Conservation (phyloP, 2,113 vertebrate genomes). For the Oncorhynchus masou region DNA sequence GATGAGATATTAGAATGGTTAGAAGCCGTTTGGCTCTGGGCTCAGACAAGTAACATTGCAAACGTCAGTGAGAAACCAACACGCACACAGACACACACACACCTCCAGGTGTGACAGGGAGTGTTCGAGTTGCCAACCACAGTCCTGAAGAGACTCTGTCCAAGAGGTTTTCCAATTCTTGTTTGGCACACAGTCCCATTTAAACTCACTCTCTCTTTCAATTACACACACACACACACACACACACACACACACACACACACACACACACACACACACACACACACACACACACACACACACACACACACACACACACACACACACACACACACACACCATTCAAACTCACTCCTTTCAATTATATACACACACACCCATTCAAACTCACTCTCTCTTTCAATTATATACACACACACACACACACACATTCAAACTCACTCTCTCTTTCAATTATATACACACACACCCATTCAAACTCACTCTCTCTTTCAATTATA, state of each 20-base stretch:
- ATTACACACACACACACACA: slow-evolving; percentile 3
- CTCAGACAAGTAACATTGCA: slow-evolving; percentile 3
- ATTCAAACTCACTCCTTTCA: no score
- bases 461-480: no score
- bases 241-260: neutral
- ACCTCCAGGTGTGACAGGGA: slow-evolving; percentile 47
- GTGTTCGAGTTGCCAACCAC: slow-evolving; percentile 43
- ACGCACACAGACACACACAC: slow-evolving; percentile 9
- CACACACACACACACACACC: no score
- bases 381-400: no score
- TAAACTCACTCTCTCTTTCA: neutral
- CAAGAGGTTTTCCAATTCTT: slow-evolving; percentile 34
- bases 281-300: no score
- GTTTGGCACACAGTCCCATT: neutral
- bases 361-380: no score
- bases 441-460: no score
- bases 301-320: no score
- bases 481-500: no score
- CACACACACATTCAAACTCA: no score
- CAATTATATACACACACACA: no score
- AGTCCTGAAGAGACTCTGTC: slow-evolving; percentile 40
- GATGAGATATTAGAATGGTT: neutral
- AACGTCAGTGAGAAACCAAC: slow-evolving; percentile 26
- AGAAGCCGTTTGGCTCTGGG: neutral
- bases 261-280: neutral